Evolutionary conservation across 2,113 vertebrate genomes (phyloP).

Genomic region (Petrocephalus zakoni): DNA sequence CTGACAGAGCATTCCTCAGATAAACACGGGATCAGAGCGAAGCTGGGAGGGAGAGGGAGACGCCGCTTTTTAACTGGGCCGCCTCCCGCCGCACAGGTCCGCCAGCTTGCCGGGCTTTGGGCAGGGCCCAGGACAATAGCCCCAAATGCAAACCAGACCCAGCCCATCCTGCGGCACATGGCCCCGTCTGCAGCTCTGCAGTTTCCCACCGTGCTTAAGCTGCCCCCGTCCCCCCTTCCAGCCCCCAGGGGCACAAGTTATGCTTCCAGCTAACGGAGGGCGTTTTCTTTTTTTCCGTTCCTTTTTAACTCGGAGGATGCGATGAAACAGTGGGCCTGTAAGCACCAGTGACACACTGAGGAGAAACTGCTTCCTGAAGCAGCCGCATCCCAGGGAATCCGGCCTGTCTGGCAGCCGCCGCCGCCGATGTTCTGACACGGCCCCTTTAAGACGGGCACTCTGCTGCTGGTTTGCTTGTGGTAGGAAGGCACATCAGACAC

Average conservation of each 20-base stretch:
- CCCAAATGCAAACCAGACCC: conserved; percentile 73
- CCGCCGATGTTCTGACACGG: conserved; percentile 30
- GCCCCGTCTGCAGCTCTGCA: conserved; percentile 42
- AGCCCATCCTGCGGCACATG: conserved; percentile 42
- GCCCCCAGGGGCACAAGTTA: not conserved
- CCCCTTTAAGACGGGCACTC: conserved; percentile 39
- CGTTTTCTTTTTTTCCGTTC: conserved; percentile 19
- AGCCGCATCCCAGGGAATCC: not conserved
- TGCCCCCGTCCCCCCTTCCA: conserved; percentile 26
- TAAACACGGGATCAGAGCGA: conserved; percentile 87
- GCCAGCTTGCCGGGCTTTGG: conserved; percentile 36
- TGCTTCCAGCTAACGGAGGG: conserved; percentile 21
- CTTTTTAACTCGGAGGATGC: conserved; percentile 24
- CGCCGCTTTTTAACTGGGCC: conserved; percentile 27
- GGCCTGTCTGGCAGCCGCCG: conserved; percentile 20
- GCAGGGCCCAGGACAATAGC: conserved; percentile 52
- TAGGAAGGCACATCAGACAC: conserved; percentile 28
- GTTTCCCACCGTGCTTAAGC: conserved; percentile 22
- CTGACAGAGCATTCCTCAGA: conserved; percentile 99
- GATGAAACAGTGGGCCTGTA: conserved; percentile 39
- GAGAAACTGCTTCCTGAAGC: conserved; percentile 43
- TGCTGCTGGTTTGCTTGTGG: conserved; percentile 38
- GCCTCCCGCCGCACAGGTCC: conserved; percentile 49
- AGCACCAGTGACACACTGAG: conserved; percentile 44
- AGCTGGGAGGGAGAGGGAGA: conserved; percentile 78